phyloP scores from a whole-genome alignment of 2,888 invertebrate species.

The Zonitis immaculata region DNA sequence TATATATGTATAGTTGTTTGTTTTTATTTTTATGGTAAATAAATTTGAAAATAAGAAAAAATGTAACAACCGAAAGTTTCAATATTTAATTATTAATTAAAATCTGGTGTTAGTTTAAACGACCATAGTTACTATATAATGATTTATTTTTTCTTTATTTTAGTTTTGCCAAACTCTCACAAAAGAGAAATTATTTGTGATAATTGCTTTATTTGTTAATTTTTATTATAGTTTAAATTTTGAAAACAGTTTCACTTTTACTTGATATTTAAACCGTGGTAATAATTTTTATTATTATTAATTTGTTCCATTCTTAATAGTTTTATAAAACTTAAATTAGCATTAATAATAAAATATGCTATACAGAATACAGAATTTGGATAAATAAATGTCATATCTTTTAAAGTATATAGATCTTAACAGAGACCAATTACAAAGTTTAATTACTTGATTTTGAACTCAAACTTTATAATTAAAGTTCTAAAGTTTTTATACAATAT shows the following conservation, averaged over 20 bases:
- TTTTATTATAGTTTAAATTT: background rate
- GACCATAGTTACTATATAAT: too few relatives aligned
- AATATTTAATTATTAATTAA: background rate
- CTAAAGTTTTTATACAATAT: background rate
- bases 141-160: too few relatives aligned
- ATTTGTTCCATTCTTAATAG: too few relatives aligned
- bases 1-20: too few relatives aligned
- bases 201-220: background rate
- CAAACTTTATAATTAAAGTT: background rate
- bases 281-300: too few relatives aligned
- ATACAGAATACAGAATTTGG: too few relatives aligned
- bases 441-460: background rate
- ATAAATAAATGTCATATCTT: too few relatives aligned
- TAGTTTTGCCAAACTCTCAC: too few relatives aligned
- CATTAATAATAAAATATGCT: too few relatives aligned
- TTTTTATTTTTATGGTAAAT: too few relatives aligned
- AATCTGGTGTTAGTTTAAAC: too few relatives aligned
- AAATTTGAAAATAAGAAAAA: background rate
- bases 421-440: background rate
- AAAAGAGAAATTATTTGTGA: background rate
- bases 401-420: background rate
- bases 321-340: too few relatives aligned
- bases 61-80: background rate
- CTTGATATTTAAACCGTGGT: background rate
- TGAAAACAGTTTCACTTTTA: background rate